Percentiles rank a stretch among this genome's conserved stretches.
Evolutionary conservation across 2,888 invertebrate species (phyloP).

Genomic region (Hirtodrosophila trivittata): DNA sequence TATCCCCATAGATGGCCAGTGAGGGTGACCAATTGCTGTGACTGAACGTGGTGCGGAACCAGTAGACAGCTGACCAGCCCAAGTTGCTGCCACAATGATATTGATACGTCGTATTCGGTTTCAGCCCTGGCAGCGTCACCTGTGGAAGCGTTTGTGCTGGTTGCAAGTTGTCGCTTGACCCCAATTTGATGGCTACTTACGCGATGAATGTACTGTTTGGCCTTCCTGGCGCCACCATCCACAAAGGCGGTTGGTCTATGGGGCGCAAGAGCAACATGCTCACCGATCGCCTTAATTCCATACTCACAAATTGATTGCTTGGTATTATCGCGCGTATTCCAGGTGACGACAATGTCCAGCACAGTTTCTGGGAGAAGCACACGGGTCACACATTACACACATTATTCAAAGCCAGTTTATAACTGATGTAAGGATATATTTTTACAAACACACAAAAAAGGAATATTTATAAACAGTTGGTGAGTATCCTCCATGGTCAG

Average conservation of each 20-base stretch:
- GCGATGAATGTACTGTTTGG: constrained; percentile 90
- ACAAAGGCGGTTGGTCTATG: constrained; percentile 87
- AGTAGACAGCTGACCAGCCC: constrained; percentile 93
- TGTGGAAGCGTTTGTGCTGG: constrained; percentile 32
- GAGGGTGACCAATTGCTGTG: constrained; percentile 90
- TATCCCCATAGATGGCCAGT: constrained; percentile 95
- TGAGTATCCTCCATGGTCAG: too few relatives aligned
- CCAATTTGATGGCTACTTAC: constrained; percentile 84
- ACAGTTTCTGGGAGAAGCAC: constrained; percentile 85
- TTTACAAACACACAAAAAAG: constrained; percentile 1
- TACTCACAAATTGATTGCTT: constrained; percentile 89
- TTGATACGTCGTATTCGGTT: constrained; percentile 88
- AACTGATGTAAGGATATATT: constrained; percentile 1
- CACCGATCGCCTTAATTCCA: constrained; percentile 86
- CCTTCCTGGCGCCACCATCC: constrained; percentile 88
- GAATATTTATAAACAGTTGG: too few relatives aligned
- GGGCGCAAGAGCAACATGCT: constrained; percentile 82
- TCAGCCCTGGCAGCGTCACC: constrained; percentile 85
- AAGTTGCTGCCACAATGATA: constrained; percentile 91
- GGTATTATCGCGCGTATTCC: constrained; percentile 91
- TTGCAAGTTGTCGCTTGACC: background rate
- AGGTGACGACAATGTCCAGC: constrained; percentile 90
- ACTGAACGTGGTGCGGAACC: constrained; percentile 89
- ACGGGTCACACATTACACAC: constrained; percentile 29
- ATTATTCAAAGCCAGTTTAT: constrained; percentile 33